phyloP scores from a whole-genome alignment of 30 jellyfish, hydroid and myxozoan genomes.

The Cassiopea xamachana region DNA sequence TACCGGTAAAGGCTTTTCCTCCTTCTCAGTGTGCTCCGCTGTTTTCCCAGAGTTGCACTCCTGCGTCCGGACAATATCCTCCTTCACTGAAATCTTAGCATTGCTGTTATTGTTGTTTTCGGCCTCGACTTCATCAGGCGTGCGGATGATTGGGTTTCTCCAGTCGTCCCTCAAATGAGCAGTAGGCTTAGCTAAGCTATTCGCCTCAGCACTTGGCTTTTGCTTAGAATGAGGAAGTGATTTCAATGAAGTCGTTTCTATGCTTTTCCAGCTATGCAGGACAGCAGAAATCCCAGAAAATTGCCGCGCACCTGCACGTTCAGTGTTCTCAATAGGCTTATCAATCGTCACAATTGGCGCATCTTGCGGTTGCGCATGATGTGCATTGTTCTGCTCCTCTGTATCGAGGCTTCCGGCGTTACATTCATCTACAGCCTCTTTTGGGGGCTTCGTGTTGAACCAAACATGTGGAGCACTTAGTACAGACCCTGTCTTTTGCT shows the following conservation, averaged over 20 bases:
- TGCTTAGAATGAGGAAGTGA: conserved; percentile 21
- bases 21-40: background rate
- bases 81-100: background rate
- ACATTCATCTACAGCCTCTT: background rate
- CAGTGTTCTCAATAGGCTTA: background rate
- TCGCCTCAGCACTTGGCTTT: background rate
- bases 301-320: background rate
- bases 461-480: conserved; percentile 63
- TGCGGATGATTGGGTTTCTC: conserved; percentile 25
- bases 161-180: conserved; percentile 21
- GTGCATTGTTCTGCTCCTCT: background rate
- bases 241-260: conserved; percentile 30
- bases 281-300: conserved; percentile 25
- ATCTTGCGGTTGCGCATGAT: background rate
- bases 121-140: conserved; percentile 3
- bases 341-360: background rate
- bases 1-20: conserved; percentile 9
- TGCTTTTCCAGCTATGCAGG: conserved; percentile 35
- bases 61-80: background rate
- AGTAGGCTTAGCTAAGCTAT: background rate
- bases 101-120: background rate
- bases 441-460: conserved; percentile 57
- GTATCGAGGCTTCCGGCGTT: background rate
- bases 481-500: conserved; percentile 18
- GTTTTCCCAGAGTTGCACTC: background rate